Percentiles rank a stretch among this genome's conserved stretches.
These are phyloP conservation scores for Merodon equestris DNA, from an alignment of 2,888 invertebrate species.

Conservation along the genomic window DNA sequence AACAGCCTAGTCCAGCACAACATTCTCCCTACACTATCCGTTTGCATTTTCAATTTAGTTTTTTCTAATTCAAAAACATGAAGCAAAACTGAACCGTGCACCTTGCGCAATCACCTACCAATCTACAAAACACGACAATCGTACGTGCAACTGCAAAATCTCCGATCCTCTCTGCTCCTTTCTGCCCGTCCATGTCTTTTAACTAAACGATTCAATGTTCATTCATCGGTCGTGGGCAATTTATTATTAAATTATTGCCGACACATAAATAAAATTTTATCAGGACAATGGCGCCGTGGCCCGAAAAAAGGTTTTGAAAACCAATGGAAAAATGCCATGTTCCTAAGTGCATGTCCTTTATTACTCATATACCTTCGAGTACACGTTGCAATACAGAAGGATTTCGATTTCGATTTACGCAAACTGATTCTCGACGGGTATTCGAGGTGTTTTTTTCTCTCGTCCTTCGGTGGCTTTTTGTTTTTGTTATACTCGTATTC, in stretches of 20 bases:
- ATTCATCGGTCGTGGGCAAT: slow-evolving; percentile 42
- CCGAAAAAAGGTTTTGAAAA: background rate
- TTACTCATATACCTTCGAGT: slow-evolving; percentile 13
- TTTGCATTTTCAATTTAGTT: background rate
- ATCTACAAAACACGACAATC: slow-evolving; percentile 44
- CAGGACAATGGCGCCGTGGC: slow-evolving; percentile 58
- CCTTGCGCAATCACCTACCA: slow-evolving; percentile 42
- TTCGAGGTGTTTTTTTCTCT: background rate
- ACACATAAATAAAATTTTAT: slow-evolving; percentile 68
- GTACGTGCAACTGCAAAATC: slow-evolving; percentile 34
- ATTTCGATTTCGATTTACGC: slow-evolving; percentile 18
- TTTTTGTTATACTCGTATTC: slow-evolving; percentile 11
- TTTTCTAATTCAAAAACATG: background rate
- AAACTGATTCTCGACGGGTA: background rate
- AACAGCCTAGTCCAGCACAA: slow-evolving; percentile 11
- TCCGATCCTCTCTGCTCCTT: slow-evolving; percentile 17
- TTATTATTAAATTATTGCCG: slow-evolving; percentile 61
- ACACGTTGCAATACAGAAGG: background rate
- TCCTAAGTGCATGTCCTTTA: slow-evolving; percentile 30
- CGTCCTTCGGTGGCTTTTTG: background rate
- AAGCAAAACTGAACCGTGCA: slow-evolving; percentile 11
- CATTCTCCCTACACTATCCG: slow-evolving; percentile 21
- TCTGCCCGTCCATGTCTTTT: background rate
- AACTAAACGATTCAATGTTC: slow-evolving; percentile 29
- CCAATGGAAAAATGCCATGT: slow-evolving; percentile 41